Base-by-base conservation (phyloP, 2,797 vertebrate species). In the Periophthalmus magnuspinnatus region DNA sequence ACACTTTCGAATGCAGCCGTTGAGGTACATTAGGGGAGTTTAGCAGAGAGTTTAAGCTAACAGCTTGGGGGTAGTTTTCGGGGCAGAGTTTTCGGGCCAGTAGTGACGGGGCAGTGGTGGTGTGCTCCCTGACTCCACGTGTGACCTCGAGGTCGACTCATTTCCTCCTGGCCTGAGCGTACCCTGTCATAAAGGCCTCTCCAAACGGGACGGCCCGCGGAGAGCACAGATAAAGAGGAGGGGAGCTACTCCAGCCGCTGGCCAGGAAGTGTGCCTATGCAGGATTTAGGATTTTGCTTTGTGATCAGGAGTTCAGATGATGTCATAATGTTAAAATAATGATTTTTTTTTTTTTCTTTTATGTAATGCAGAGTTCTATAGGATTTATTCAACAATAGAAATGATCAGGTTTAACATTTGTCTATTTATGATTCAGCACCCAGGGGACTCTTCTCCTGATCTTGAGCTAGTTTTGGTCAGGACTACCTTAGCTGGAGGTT, bases 121-220 rank as follows among this genome's bases (percentile, higher is more conserved):
- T 55, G 84, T 86, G 80, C 88, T 88, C 86, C 81, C 80, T 89
- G 91, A 92, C 91, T 93, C 86, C 79, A 81, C 78, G 80, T n/a
- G 7, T 91, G 91, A 94, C 93, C 92, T 79, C 8, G 72, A 71
- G 94, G 93, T 95, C 93, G 91, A 79, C 92, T 95, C 92, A 95
- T 95, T 95, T 95, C 94, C 94, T 93, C 83, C 83, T 93, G 92
- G 86, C 93, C 93, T 91, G 93, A 91, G 82, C 52, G 84, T 93
- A 93, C 91, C 93, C 93, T 88, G 88, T 81, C 80, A 93, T 95
- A 94, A 95, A 94, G 88, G 71, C 81, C 67, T 86, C 82, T 89
- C 86, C 89, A 90, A 93, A 90, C 80, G 68, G 78, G 81, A 81
- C 70, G 78, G 85, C 88, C 81, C 71, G 74, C 83, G 85, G 82